Evolutionary conservation across 2,888 invertebrate genomes (phyloP).

Genomic region (Stomorhina lunata): DNA sequence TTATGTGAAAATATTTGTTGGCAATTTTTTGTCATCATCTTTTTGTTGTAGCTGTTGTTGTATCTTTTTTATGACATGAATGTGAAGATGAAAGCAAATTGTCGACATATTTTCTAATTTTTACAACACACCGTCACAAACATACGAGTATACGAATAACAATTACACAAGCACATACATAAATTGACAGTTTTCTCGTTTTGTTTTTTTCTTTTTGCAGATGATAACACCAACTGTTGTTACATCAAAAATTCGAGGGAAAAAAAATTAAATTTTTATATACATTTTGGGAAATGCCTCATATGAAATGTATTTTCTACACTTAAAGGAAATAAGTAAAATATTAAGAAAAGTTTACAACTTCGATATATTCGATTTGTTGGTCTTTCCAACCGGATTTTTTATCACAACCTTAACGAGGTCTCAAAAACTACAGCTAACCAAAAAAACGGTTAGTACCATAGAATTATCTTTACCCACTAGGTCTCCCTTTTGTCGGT

Average conservation of each 20-base stretch:
- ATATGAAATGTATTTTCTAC: not conserved
- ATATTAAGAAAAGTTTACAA: too few species aligned
- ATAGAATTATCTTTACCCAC: too few species aligned
- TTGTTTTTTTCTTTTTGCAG: conserved; percentile 3
- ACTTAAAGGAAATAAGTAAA: not conserved
- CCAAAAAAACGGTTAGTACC: too few species aligned
- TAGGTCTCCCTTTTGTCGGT: too few species aligned
- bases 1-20: conserved; percentile 32
- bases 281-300: not conserved
- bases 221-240: conserved; percentile 57
- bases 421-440: too few species aligned
- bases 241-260: conserved; percentile 40
- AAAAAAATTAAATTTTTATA: conserved; percentile 35
- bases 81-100: conserved; percentile 55
- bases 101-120: conserved; percentile 63
- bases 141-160: not conserved
- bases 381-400: too few species aligned
- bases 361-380: too few species aligned
- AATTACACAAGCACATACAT: not conserved
- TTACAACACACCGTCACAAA: not conserved
- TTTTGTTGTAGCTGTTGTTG: too few species aligned
- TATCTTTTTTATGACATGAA: conserved; percentile 46
- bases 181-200: conserved; percentile 7
- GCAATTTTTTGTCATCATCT: not conserved
- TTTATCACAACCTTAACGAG: too few species aligned